Conservation (phyloP, 2,797 vertebrate genomes). For the Tinamus major region DNA sequence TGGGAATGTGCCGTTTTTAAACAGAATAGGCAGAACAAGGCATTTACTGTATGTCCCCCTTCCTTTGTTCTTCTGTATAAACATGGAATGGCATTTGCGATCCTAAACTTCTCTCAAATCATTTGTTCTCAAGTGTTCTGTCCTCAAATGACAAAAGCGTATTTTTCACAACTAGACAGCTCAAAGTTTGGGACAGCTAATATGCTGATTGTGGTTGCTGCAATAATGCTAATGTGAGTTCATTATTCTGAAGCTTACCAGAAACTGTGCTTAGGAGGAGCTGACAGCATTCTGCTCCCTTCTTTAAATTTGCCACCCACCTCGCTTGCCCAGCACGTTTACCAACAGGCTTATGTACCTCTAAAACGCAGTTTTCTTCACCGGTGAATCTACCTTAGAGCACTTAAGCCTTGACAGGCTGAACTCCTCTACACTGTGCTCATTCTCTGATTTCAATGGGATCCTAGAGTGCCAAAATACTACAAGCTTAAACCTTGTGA, state of each 20-base stretch:
- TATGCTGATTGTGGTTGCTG: neutral
- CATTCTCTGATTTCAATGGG: neutral
- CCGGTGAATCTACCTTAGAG: accelerated
- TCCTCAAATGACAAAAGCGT: neutral
- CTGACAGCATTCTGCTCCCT: neutral
- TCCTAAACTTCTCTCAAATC: neutral
- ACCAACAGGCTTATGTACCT: neutral
- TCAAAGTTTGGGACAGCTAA: neutral
- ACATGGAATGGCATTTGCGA: neutral
- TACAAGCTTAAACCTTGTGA: neutral
- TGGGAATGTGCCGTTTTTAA: neutral
- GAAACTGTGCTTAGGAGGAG: neutral
- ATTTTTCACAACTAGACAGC: neutral
- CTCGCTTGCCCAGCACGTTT: neutral
- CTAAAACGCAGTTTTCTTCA: accelerated
- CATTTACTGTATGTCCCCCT: neutral
- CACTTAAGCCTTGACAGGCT: neutral
- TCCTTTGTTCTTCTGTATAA: neutral
- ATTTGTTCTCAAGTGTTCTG: neutral
- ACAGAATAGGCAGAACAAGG: neutral
- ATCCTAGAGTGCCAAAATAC: neutral
- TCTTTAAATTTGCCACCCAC: neutral
- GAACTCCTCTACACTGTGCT: neutral
- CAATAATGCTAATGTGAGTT: neutral
- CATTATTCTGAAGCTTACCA: neutral